Evolutionary conservation across 2,113 vertebrate species (phyloP), one percentile per base, ranked within the genome.

Genomic region (Silurus asotus): DNA sequence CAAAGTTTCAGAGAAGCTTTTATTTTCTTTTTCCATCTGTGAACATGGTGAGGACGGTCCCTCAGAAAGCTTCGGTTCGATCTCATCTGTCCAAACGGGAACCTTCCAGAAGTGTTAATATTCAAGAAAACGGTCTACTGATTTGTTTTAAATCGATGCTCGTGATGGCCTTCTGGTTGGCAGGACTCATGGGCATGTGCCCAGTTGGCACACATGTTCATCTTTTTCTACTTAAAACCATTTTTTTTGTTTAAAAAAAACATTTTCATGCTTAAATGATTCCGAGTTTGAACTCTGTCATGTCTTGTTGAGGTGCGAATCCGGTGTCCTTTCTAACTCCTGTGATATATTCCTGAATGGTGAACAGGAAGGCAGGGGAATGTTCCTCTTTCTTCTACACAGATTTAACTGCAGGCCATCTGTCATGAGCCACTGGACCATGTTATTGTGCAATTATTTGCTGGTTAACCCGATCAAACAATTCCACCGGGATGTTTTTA

Each of bases 381-480:
- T 53, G 37, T 51, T 8, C 5, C 83, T 28, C 20, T 23, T 65
- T 69, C 48, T 19, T 56, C 51, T 78, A 23, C 19, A 80, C 76
- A 56, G 84, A 48, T 10, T 5, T 49, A 75, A 84, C 75, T 70
- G 55, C 77, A 80, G 76, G 28, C 67, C 78, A 59, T 86, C 88
- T 72, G 88, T 70, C 81, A 25, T 75, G 58, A 70, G 61, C 81
- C 84, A 80, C 48, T 55, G 59, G 81, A 87, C 84, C 37, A 74
- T 25, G 69, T 79, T 87, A 84, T 81, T 82, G 28, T 20, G 17
- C 67, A 82, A 87, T 87, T 82, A 85, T 87, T 78, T 78, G 84
- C 83, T 79, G 49, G 82, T 82, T 87, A 87, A 85, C 87, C 64
- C 55, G 67, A 82, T 82, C 70, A 81, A 74, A 81, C 81, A 84